Percentiles rank a stretch among this genome's conserved stretches.
Conservation (phyloP, 2,113 vertebrate genomes). For the Calyptomena viridis region DNA sequence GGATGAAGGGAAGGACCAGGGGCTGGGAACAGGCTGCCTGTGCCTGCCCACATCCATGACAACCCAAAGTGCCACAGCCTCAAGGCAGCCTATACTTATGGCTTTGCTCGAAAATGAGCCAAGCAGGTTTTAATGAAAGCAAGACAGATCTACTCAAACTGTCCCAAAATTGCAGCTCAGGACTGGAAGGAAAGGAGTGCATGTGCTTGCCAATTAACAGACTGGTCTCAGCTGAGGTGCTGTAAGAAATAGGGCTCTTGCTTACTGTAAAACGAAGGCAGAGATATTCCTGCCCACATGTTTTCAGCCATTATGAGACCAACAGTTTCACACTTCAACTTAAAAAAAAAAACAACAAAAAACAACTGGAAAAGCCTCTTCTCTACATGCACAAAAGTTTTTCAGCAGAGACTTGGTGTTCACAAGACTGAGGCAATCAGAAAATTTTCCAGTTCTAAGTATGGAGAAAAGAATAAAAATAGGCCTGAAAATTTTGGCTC, state of each 20-base stretch:
- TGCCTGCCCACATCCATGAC: neutral
- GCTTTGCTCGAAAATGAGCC: neutral
- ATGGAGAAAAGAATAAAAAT: conserved; percentile 45
- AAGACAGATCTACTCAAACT: neutral
- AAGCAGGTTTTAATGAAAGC: fast-evolving
- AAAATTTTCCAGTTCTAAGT: conserved; percentile 18
- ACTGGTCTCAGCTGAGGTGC: neutral
- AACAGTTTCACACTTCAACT: neutral
- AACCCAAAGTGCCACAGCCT: neutral
- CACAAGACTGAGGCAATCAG: neutral
- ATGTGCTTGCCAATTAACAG: neutral
- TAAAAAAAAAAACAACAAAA: neutral
- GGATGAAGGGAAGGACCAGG: neutral
- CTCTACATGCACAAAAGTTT: neutral
- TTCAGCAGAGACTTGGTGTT: neutral
- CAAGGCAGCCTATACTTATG: fast-evolving
- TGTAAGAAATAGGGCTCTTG: neutral
- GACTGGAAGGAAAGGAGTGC: neutral
- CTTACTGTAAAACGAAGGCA: neutral
- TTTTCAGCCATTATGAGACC: neutral
- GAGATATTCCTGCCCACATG: neutral
- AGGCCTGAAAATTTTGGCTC: conserved; percentile 32
- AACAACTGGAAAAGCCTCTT: neutral
- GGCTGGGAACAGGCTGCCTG: neutral
- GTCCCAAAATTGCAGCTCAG: neutral